Base-by-base conservation (phyloP, 2,797 vertebrate species). In the Labroides dimidiatus region DNA sequence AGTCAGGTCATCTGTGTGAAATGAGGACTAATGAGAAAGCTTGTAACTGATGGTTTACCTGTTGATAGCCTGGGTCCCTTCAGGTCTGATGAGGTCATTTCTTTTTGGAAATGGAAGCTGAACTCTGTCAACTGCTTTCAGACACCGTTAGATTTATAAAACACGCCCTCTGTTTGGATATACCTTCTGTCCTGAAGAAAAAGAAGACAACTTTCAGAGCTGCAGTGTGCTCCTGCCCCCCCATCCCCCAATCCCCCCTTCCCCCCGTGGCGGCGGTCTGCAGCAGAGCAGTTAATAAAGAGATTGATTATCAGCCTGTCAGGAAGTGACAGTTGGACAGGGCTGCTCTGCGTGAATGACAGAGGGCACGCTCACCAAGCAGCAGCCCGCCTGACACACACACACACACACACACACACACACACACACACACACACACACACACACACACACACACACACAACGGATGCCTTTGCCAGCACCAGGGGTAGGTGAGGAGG, bases 291-390 rank as follows among this genome's bases (percentile, higher is more conserved):
- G 96, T 95, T 97, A 96, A 96, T 97, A 95, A 97, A 96, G 96
- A 97, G 97, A 98, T 97, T 96, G 97, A 97, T 98, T 96, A 96
- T 95, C 85, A 89, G 93, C 92, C 95, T 96, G 96, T 97, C 58
- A 94, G 87, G 93, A 97, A 96, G 96, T 96, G 96, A 97, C 96
- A 98, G 95, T 96, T 97, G 96, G 96, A 96, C 95, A 96, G 96
- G 93, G 93, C 93, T 88, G 91, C 95, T 94, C 95, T 87, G 95
- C 93, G 75, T 96, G 96, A 97, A 95, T 95, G 96, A 96, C 96
- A 97, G 96, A 97, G 97, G 96, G 94, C 96, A 94, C 42, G 92
- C 91, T 95, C 94, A 88, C 91, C 88, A 93, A 94, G 90, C 95
- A 92, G 87, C 94, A 94, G 95, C 74, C 81, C 75, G 84, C 87